A percentile compares a stretch with the other conserved stretches of the same genome.
phyloP scores from a whole-genome alignment of 1,140 invertebrate genomes.

The Dendrolimus punctatus region DNA sequence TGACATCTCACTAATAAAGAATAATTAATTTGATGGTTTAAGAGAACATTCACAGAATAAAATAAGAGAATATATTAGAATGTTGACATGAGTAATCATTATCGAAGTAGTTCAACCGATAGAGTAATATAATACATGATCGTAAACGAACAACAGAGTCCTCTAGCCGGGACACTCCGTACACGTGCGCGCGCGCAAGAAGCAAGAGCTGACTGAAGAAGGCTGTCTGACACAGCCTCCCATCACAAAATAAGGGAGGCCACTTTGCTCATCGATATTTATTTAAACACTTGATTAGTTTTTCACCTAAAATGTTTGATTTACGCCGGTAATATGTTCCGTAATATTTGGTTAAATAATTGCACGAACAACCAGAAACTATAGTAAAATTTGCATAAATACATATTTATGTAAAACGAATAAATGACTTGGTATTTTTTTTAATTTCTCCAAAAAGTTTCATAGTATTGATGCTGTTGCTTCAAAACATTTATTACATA shows the following conservation, averaged over 20 bases:
- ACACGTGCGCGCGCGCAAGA: constrained; percentile 61
- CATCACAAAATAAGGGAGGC: constrained; percentile 35
- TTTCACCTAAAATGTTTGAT: too few species aligned
- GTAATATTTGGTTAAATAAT: too few species aligned
- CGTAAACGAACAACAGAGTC: constrained; percentile 45
- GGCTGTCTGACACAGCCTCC: constrained; percentile 51
- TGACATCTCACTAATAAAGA: constrained; percentile 61
- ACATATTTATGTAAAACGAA: too few species aligned
- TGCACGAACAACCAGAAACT: too few species aligned
- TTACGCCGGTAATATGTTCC: too few species aligned
- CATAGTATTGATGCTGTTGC: too few species aligned
- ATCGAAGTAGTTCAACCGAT: constrained; percentile 19
- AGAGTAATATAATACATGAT: constrained; percentile 28
- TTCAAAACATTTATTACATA: too few species aligned
- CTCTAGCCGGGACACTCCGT: constrained; percentile 8
- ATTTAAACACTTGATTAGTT: not conserved
- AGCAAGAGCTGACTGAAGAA: constrained; percentile 48
- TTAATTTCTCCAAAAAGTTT: too few species aligned
- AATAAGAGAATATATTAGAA: too few species aligned
- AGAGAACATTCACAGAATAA: constrained; percentile 2
- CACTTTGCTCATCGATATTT: constrained; percentile 3
- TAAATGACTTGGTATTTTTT: too few species aligned
- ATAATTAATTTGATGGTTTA: constrained; percentile 47
- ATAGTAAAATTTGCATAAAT: too few species aligned
- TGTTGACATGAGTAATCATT: not conserved